Base-by-base conservation (phyloP, 2,113 vertebrate genomes). In the Rhipidura dahli region DNA sequence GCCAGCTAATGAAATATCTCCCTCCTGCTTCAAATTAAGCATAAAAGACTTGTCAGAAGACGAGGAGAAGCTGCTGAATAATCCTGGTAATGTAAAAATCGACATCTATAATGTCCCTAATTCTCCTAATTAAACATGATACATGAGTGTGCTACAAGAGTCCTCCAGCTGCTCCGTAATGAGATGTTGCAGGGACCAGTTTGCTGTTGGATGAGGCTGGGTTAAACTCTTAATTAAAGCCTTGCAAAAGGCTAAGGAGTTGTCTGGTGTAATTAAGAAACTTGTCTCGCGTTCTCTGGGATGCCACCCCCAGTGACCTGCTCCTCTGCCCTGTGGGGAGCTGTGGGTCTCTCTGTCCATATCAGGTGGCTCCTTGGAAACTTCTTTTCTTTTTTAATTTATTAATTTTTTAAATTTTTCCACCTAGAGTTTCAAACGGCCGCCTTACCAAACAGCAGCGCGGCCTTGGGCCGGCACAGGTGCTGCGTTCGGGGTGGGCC, bases 41-140 rank as follows among this genome's bases (percentile, higher is more conserved):
- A 50, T 84, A 79, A 97, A 94, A 93, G 76, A 83, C 83, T 90
- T 94, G 88, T 90, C 53, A 82, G 85, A 64, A 78, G 90, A 83
- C 6, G 82, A 73, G 68, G 63, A 77, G 92, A 73, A 94, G 86
- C 90, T 94, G 85, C 85, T 93, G 92, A 94, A 93, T 93, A 94
- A 94, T 94, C 86, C 83, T 64, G 28, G 90, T 93, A 90, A 89
- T 90, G 83, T 89, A 96, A 90, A 96, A 93, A 91, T 93, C 78
- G 92, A 78, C 69, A 13, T 95, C 83, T 89, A 24, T 93, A 78
- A 92, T 59, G 80, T 91, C 76, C 64, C 72, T 94, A 95, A 95
- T 96, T 95, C 88, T 93, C 87, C 86, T 90, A 95, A 95, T 95
- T 95, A 92, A 90, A 94, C 64, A 87, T 81, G 89, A 89, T 95